These are phyloP conservation scores for Cairina moschata DNA, from an alignment of 2,113 vertebrate species.

Conservation along the genomic window DNA sequence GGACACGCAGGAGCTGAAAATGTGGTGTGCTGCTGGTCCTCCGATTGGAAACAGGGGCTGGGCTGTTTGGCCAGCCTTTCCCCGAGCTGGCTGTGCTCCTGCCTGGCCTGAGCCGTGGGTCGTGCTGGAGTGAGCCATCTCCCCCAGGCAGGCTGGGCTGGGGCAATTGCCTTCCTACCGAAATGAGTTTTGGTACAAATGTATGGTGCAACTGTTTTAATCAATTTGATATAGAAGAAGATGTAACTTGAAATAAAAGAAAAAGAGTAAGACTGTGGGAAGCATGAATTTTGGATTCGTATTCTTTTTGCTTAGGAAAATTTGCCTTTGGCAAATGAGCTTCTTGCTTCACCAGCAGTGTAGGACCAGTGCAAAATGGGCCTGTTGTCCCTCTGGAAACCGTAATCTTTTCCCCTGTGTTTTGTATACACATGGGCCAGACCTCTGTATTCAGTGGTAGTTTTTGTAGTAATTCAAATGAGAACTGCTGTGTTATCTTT, in stretches of 20 bases:
- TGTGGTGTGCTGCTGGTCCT: fast-evolving
- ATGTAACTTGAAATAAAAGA: neutral
- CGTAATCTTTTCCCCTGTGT: neutral
- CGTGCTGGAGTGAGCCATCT: neutral
- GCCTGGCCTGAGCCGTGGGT: neutral
- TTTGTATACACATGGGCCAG: neutral
- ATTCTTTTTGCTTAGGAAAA: neutral
- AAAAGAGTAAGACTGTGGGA: neutral
- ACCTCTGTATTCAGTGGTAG: neutral
- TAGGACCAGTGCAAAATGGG: neutral
- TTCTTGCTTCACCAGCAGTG: neutral
- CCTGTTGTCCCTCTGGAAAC: neutral
- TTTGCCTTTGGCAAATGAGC: neutral
- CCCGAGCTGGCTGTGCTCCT: neutral
- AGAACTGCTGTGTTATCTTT: neutral
- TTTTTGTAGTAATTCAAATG: neutral
- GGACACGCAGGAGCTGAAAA: neutral
- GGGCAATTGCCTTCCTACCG: neutral
- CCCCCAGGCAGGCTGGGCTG: neutral
- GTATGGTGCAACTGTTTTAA: neutral
- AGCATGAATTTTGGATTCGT: neutral
- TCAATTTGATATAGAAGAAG: neutral
- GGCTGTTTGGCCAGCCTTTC: neutral
- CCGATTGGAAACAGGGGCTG: neutral
- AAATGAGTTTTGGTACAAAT: neutral